phyloP scores from a whole-genome alignment of 2,113 vertebrate species.

The Mus musculus region DNA sequence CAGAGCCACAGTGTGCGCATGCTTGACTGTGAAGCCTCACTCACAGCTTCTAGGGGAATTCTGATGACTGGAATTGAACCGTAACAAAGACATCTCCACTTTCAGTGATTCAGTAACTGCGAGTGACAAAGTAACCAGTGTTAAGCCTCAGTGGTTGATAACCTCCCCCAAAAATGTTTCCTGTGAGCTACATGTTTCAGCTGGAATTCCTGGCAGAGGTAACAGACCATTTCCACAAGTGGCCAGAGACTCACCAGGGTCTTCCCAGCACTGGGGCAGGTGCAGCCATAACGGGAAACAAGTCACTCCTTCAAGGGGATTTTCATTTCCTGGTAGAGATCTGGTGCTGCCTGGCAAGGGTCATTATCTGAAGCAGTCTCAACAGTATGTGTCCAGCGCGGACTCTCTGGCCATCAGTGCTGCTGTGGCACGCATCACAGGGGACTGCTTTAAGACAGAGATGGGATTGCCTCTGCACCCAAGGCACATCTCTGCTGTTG shows the following conservation, averaged over 20 bases:
- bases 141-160: conserved; percentile 47
- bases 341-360: not conserved
- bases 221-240: not conserved
- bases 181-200: not conserved
- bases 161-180: conserved; percentile 37
- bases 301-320: not conserved
- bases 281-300: not conserved
- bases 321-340: conserved; percentile 8
- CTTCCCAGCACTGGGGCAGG: conserved; percentile 14
- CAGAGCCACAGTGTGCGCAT: not conserved
- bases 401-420: not conserved
- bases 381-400: accelerated
- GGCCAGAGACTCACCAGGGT: not conserved
- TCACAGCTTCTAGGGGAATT: not conserved
- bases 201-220: conserved; percentile 58
- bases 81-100: not conserved
- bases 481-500: accelerated
- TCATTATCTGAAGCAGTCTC: not conserved
- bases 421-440: not conserved
- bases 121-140: conserved; percentile 37
- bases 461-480: accelerated
- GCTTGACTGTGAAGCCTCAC: not conserved
- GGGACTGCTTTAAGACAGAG: not conserved
- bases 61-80: not conserved
- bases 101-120: conserved; percentile 58